phyloP scores from a whole-genome alignment of 2,888 invertebrate genomes.

The Latheticus oryzae region DNA sequence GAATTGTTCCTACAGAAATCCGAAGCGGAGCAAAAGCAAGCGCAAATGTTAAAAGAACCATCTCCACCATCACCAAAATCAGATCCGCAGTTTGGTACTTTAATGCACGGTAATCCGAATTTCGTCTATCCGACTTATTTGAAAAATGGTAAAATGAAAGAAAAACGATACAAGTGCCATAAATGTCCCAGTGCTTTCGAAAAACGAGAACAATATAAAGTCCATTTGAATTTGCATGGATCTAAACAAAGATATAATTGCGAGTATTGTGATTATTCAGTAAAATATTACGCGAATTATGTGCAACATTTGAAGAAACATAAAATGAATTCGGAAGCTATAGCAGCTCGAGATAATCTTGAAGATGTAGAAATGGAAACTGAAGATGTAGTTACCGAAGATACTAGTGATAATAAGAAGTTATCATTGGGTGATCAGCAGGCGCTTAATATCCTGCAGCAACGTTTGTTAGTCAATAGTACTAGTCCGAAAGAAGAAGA shows the following conservation, averaged over 20 bases:
- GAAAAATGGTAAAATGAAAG: conserved; percentile 79
- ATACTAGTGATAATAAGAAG: conserved; percentile 62
- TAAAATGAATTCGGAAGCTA: conserved; percentile 76
- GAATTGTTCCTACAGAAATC: conserved; percentile 75
- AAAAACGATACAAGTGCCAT: conserved; percentile 84
- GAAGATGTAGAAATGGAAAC: conserved; percentile 52
- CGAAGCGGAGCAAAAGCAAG: conserved; percentile 69
- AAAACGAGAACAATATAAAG: conserved; percentile 85
- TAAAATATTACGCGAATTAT: conserved; percentile 86
- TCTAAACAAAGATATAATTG: conserved; percentile 86
- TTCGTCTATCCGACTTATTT: conserved; percentile 81
- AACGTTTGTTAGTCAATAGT: conserved; percentile 66
- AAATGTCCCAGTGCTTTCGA: conserved; percentile 91
- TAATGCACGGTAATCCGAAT: conserved; percentile 81
- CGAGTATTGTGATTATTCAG: conserved; percentile 88
- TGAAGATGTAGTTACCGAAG: conserved; percentile 54
- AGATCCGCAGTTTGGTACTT: conserved; percentile 76
- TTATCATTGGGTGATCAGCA: conserved; percentile 74
- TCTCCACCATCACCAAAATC: conserved; percentile 61
- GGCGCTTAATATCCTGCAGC: conserved; percentile 71
- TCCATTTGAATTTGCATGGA: conserved; percentile 85
- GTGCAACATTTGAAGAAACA: conserved; percentile 86
- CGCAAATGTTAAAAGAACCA: conserved; percentile 66
- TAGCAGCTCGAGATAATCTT: conserved; percentile 67
- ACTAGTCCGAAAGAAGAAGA: conserved; percentile 67